Evolutionary conservation across 1,140 invertebrate genomes (phyloP), one percentile per base, ranked within the genome.

Genomic region (Drosophila repletoides): DNA sequence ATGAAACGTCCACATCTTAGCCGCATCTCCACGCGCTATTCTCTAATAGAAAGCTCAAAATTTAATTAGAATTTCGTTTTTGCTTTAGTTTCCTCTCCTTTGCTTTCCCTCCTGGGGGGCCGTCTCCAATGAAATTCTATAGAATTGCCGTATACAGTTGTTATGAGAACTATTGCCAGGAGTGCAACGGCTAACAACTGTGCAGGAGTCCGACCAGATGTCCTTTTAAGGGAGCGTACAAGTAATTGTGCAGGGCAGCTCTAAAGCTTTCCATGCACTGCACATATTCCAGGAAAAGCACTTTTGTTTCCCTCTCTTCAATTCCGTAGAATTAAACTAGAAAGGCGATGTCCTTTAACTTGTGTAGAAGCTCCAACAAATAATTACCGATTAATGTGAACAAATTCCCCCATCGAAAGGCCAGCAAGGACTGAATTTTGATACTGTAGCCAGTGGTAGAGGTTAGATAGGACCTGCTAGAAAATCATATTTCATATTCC

Each of bases 341-440:
- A n/a, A n/a, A n/a, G n/a, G n/a, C n/a, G n/a, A n/a, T n/a, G n/a
- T n/a, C n/a, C n/a, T n/a, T n/a, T n/a, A n/a, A n/a, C n/a, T n/a
- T n/a, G 53, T 56, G 28, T 34, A 14, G 15, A 34, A 51, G 60
- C 40, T 40, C 48, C 59, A 76, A 61, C 73, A 76, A 76, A 72
- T 76, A 67, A 36, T 76, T 76, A 43, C 61, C 68, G 74, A 31
- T 72, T 36, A 61, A 68, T 72, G 61, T 58, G 66, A 77, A 77
- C 69, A 77, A 58, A 77, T 72, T 22, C 52, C 41, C 59, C n/a
- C n/a, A n/a, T n/a, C n/a, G n/a, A 59, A 48, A 43, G 43, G 36
- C 24, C 31, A 34, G 41, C 26, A 74, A 73, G 59, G n/a, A n/a
- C n/a, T n/a, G n/a, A n/a, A n/a, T n/a, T n/a, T n/a, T n/a, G n/a